Percentiles rank a stretch among this genome's conserved stretches.
Conservation (phyloP, 2,888 invertebrate genomes). For the Drosophila histrio region DNA sequence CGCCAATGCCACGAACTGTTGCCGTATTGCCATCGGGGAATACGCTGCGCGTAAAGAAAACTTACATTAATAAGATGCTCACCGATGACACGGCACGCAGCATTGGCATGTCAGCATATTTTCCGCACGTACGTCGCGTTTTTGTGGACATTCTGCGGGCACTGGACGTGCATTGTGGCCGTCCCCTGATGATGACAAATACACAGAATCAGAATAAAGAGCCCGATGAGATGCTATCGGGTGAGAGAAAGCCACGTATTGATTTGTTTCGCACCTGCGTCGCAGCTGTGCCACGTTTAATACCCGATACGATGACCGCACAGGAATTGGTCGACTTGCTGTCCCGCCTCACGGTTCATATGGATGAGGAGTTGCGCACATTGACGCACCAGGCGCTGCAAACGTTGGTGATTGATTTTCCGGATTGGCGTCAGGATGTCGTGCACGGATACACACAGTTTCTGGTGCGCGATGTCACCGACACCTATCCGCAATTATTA, state of each 20-base stretch:
- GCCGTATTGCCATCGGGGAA: slow-evolving; percentile 98
- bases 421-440: slow-evolving; percentile 98
- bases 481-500: slow-evolving; percentile 87
- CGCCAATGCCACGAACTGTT: slow-evolving; percentile 98
- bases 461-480: slow-evolving; percentile 93
- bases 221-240: slow-evolving; percentile 95
- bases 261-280: slow-evolving; percentile 99
- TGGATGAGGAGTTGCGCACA: slow-evolving; percentile 98
- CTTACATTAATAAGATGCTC: slow-evolving; percentile 97
- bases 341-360: slow-evolving; percentile 96
- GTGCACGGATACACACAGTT: slow-evolving; percentile 97
- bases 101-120: slow-evolving; percentile 98
- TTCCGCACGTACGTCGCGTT: slow-evolving; percentile 96
- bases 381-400: slow-evolving; percentile 97
- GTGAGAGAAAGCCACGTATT: slow-evolving; percentile 98
- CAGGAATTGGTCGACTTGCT: slow-evolving; percentile 97
- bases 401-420: slow-evolving; percentile 97
- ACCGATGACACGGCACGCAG: slow-evolving; percentile 98
- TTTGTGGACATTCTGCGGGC: slow-evolving; percentile 98
- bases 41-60: slow-evolving; percentile 96
- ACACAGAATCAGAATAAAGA: slow-evolving; percentile 98
- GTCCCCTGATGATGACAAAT: slow-evolving; percentile 98
- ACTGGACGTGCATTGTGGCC: slow-evolving; percentile 96
- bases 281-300: slow-evolving; percentile 98
- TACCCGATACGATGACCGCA: slow-evolving; percentile 98